Base-by-base conservation (phyloP, 2,113 vertebrate species). In the Hemiprocne comata region DNA sequence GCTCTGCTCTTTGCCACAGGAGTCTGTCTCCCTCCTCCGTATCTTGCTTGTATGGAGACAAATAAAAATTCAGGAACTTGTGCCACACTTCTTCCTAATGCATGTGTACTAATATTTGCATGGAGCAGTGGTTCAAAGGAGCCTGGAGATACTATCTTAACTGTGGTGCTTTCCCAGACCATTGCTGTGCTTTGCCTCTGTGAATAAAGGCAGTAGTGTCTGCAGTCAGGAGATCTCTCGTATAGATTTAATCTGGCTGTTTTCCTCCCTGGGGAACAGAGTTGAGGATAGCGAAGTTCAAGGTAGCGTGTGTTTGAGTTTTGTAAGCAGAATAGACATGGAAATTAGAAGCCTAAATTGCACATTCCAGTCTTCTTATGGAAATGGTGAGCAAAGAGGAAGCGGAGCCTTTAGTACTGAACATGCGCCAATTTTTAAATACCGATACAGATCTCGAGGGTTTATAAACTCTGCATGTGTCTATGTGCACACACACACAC, bases 31-130 rank as follows among this genome's bases (percentile, higher is more conserved):
- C 0, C 75, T 88, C 46, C 87, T 86, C 83, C 40, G 34, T 62
- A 75, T 81, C 80, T 94, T 0, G 0, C 76, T 75, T 61, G 61
- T 50, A 74, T 7, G n/a, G 71, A 91, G 78, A 75, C 44, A 95
- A 95, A 93, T 86, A 31, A 90, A 90, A 92, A 95, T 78, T 71
- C 90, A 92, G 92, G 70, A 85, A 82, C 62, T 90, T 75, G 88
- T 94, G 83, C 92, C 92, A 87, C 88, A 25, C 83, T 97, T 86
- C 83, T 94, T 93, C 90, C 54, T 95, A 92, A 92, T 75, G 73
- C 90, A 50, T 94, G 82, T 92, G 66, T 96, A 92, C 93, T 96
- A 97, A 96, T 89, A 96, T 96, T 96, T 96, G 92, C 93, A 92
- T 96, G 95, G 94, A 93, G 90, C 86, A 87, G 84, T 15, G 50